Evolutionary conservation across 2,113 vertebrate genomes (phyloP).

Genomic region (Cynocephalus volans): DNA sequence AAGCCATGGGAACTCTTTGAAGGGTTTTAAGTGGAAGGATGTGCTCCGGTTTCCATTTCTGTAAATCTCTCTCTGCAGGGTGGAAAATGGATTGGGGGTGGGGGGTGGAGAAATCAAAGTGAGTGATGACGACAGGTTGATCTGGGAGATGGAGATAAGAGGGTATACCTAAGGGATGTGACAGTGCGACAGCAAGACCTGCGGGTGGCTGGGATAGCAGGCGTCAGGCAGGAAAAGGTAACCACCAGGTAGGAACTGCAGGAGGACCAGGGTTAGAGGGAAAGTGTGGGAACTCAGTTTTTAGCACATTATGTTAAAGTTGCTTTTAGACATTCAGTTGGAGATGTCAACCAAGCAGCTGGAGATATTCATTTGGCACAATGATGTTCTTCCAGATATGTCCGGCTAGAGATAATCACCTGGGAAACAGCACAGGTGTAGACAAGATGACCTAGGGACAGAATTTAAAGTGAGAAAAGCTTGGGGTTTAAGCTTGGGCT

Average conservation of each 20-base stretch:
- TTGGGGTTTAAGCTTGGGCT: neutral
- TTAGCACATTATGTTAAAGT: neutral
- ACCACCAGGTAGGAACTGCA: no score
- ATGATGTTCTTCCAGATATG: neutral
- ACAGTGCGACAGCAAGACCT: neutral
- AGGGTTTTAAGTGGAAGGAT: neutral
- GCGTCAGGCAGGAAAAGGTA: neutral
- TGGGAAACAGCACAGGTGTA: neutral
- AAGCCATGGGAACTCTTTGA: neutral
- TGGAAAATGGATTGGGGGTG: neutral
- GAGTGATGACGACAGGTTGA: neutral
- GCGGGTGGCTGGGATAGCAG: neutral
- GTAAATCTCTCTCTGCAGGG: neutral
- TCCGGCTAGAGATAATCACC: neutral
- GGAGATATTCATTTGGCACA: neutral
- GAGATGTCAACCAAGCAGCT: neutral
- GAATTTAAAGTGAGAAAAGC: neutral
- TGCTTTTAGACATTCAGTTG: neutral
- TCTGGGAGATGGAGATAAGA: neutral
- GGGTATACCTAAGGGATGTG: no score
- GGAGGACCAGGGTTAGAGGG: neutral
- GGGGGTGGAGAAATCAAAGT: neutral
- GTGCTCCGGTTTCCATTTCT: neutral
- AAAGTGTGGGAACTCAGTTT: neutral
- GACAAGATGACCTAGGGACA: neutral